A percentile compares a stretch with the other conserved stretches of the same genome.
These are phyloP conservation scores for Cenopis cana DNA, from an alignment of 2,888 invertebrate genomes.

Conservation along the genomic window DNA sequence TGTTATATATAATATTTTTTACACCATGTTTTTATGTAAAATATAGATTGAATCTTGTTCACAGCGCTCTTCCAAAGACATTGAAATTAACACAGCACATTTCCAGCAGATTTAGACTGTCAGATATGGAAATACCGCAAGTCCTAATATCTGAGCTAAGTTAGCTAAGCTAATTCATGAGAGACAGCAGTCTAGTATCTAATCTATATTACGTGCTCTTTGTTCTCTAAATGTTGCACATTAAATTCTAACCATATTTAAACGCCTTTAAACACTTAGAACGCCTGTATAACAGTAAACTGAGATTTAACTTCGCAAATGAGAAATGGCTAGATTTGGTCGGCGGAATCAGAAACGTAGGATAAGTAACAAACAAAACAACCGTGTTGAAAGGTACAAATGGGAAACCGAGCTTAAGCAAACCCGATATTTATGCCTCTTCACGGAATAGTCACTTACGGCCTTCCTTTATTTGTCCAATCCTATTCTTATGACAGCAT, in stretches of 20 bases:
- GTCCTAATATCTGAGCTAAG: not conserved
- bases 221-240: not conserved
- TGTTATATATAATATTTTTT: no score
- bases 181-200: not conserved
- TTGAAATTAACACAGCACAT: no score
- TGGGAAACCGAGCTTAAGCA: slow-evolving; percentile 36
- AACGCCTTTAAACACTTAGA: not conserved
- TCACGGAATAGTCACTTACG: slow-evolving; percentile 6
- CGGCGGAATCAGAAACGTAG: slow-evolving; percentile 19
- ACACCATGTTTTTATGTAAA: no score
- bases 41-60: no score
- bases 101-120: no score
- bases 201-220: not conserved
- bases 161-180: not conserved
- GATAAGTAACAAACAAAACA: slow-evolving; percentile 37
- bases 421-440: not conserved
- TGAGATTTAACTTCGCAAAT: not conserved
- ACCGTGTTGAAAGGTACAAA: slow-evolving; percentile 39
- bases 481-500: not conserved
- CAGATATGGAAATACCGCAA: not conserved
- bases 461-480: not conserved
- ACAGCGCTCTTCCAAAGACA: no score
- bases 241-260: not conserved
- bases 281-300: slow-evolving; percentile 3
- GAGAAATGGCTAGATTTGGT: slow-evolving; percentile 1